Conservation (phyloP, 2,888 invertebrate genomes). For the Caenorhabditis sulstoni region DNA sequence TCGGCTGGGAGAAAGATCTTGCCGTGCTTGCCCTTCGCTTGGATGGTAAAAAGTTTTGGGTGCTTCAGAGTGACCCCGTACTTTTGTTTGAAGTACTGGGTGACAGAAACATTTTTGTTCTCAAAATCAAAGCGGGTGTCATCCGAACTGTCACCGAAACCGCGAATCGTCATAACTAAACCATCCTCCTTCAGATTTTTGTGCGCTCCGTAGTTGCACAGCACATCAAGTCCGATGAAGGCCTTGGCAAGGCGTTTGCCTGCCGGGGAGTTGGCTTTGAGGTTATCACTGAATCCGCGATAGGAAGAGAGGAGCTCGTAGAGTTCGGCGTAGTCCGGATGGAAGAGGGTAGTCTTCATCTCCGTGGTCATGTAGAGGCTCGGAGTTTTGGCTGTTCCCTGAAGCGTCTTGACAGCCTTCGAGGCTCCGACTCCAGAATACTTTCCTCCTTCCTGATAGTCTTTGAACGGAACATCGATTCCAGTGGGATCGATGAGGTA, state of each 20-base stretch:
- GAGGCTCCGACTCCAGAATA: constrained; percentile 46
- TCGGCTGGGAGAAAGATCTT: constrained; percentile 32
- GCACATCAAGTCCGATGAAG: constrained; percentile 28
- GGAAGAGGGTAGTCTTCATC: constrained; percentile 46
- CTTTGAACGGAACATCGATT: background rate
- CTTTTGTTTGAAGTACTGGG: constrained; percentile 33
- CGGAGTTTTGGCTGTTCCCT: constrained; percentile 12
- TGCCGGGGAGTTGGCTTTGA: constrained; percentile 8
- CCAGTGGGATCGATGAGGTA: constrained; percentile 27
- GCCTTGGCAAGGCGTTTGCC: constrained; percentile 24
- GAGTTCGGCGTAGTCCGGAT: constrained; percentile 27
- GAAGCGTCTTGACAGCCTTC: constrained; percentile 44
- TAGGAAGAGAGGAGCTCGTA: constrained; percentile 11
- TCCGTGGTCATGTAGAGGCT: constrained; percentile 42
- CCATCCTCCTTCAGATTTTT: constrained; percentile 31
- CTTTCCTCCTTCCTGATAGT: constrained; percentile 17
- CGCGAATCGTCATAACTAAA: constrained; percentile 30
- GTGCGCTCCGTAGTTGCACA: constrained; percentile 20
- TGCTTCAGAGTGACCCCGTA: constrained; percentile 29
- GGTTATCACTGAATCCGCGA: background rate
- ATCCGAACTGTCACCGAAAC: constrained; percentile 1
- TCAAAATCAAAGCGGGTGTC: constrained; percentile 12
- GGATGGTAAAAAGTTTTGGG: constrained; percentile 38
- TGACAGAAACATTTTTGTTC: background rate
- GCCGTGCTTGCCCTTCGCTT: constrained; percentile 25